Evolutionary conservation across 2,888 invertebrate genomes (phyloP), one percentile per base, ranked within the genome.

Genomic region (Ophraella communa): DNA sequence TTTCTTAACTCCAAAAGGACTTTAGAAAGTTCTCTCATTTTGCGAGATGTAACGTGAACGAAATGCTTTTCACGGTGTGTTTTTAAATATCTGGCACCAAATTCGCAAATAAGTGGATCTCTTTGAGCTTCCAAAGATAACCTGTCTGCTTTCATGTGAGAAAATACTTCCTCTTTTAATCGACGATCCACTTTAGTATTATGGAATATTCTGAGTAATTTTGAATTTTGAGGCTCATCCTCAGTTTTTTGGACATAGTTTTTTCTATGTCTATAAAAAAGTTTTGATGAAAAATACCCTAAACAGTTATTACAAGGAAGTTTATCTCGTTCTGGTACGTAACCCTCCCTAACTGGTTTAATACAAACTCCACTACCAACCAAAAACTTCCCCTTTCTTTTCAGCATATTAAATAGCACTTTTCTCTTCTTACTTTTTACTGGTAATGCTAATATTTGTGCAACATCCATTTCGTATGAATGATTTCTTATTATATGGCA

Each of bases 51-150:
- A 4, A 55, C 54, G 20, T 55, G 8, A 39, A 55, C n/a, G 20
- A 55, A 39, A 61, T 69, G 66, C 49, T 64, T 62, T 52, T 69
- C 69, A 17, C 68, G 24, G 42, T 72, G 71, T 4, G 24, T 56
- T 64, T 66, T 69, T 4, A 71, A 20, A 53, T 68, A 72, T 30
- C 67, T 58, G 0, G 67, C 49, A 24, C 64, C 70, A 47, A 67
- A 72, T 8, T 60, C 66, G 56, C 70, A 44, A 44, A 44, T 44
- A 44, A 20, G 44, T 21, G 44, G 11, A 20, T 44, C 44, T 44
- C 20, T 49, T 67, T 68, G 7, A 35, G 64, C 67, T 21, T 11
- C 53, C 24, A 67, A 21, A 4, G 69, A 67, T 23, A 65, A 61
- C 24, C 66, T 45, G 17, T 64, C 61, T 8, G 64, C 44, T 18